Conservation (phyloP, 92 coral and sea anemone species). For the Parazoanthus darwini region DNA sequence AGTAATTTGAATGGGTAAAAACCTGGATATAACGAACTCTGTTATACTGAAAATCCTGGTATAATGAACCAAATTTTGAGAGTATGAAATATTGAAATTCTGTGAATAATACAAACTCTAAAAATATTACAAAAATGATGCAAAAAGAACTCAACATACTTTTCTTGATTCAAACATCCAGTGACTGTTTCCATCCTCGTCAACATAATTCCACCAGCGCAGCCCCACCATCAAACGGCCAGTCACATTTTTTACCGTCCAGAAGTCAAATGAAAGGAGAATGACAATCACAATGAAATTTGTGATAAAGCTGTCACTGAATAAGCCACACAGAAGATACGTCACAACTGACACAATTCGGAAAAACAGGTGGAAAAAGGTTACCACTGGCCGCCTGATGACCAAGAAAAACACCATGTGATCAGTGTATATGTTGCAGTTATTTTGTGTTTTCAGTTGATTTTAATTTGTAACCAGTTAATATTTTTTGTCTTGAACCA, state of each 20-base stretch:
- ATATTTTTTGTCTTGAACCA: not conserved
- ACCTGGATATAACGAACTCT: no score
- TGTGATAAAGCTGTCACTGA: slow-evolving; percentile 94
- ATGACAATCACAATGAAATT: slow-evolving; percentile 91
- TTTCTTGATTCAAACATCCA: slow-evolving; percentile 99
- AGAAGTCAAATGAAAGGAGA: slow-evolving; percentile 93
- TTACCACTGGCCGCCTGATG: slow-evolving; percentile 81
- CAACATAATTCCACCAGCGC: slow-evolving; percentile 99
- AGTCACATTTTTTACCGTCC: slow-evolving; percentile 98
- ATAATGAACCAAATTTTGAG: no score
- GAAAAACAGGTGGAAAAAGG: slow-evolving; percentile 84
- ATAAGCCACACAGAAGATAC: slow-evolving; percentile 90
- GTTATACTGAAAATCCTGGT: no score
- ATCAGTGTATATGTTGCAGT: no score
- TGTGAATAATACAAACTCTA: not conserved
- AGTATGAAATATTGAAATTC: no score
- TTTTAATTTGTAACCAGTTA: not conserved
- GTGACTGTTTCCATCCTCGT: slow-evolving; percentile 98
- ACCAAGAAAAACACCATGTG: not conserved
- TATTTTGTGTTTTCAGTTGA: no score
- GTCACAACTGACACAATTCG: slow-evolving; percentile 87
- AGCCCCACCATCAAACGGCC: slow-evolving; percentile 95
- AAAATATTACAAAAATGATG: not conserved
- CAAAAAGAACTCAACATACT: slow-evolving; percentile 46
- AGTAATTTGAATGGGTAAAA: no score